Evolutionary conservation across 2,888 invertebrate species (phyloP).

Genomic region (Ophion ventricosus): DNA sequence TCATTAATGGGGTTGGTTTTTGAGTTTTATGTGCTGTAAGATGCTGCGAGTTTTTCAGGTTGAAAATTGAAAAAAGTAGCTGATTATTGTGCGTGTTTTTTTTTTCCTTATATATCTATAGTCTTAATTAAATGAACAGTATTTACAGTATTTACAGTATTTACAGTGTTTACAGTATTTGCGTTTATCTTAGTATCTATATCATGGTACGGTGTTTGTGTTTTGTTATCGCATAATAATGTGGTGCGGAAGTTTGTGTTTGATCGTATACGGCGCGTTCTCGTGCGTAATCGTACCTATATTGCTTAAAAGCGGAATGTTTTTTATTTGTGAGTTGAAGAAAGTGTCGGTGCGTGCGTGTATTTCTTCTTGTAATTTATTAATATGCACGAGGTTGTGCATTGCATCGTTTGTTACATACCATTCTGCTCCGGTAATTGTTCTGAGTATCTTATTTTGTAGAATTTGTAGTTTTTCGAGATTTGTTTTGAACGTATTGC

Average conservation of each 20-base stretch:
- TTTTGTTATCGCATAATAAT: neutral
- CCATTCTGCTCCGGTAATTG: neutral
- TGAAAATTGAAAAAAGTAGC: neutral
- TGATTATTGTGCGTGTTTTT: neutral
- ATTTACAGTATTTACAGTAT: no score
- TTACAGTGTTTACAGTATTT: neutral
- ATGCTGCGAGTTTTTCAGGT: neutral
- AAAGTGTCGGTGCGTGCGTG: conserved; percentile 1
- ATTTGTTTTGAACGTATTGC: conserved; percentile 28
- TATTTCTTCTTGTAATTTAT: no score
- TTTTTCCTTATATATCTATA: neutral
- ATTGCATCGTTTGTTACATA: conserved; percentile 5
- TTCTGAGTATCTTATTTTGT: conserved; percentile 43
- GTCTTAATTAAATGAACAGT: neutral
- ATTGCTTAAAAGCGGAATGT: neutral
- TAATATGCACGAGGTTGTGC: neutral
- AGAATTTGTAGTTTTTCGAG: conserved; percentile 29
- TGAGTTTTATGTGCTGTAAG: neutral
- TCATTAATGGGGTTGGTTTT: neutral
- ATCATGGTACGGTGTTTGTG: no score
- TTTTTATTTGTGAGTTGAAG: neutral
- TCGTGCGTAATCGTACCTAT: neutral
- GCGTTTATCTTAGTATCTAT: no score
- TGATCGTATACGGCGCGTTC: conserved; percentile 8
- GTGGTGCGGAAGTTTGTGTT: conserved; percentile 37